Conservation (phyloP, 2,888 invertebrate species). For the Lutraria lutraria region DNA sequence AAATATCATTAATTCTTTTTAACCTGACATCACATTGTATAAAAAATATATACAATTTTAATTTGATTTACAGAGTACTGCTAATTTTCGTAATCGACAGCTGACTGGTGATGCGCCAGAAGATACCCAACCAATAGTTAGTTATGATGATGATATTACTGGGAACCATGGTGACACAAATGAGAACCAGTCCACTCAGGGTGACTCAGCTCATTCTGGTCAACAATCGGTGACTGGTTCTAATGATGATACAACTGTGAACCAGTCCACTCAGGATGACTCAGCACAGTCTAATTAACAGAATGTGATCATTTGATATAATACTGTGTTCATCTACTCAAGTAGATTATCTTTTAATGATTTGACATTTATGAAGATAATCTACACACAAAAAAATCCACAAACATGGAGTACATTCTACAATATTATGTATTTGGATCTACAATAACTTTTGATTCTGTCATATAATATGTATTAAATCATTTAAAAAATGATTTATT, state of each 20-base stretch:
- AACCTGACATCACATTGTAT: too few relatives aligned
- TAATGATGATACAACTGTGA: background rate
- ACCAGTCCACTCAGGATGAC: slow-evolving; percentile 13
- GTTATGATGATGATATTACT: slow-evolving; percentile 32
- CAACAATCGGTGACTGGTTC: background rate
- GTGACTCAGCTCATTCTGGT: background rate
- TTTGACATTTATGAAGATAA: too few relatives aligned
- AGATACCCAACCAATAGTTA: slow-evolving; percentile 26
- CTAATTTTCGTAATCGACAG: background rate
- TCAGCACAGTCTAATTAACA: background rate
- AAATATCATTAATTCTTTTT: too few relatives aligned
- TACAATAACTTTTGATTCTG: too few relatives aligned
- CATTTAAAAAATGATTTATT: too few relatives aligned
- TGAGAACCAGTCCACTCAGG: slow-evolving; percentile 9
- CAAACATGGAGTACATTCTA: too few relatives aligned
- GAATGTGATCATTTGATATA: background rate
- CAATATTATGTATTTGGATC: too few relatives aligned
- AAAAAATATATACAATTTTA: background rate
- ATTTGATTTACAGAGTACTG: background rate
- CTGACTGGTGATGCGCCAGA: background rate
- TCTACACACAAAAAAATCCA: too few relatives aligned
- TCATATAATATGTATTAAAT: too few relatives aligned
- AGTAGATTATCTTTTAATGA: too few relatives aligned
- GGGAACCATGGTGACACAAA: too few relatives aligned
- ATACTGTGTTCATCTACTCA: too few relatives aligned